Evolutionary conservation across 2,797 vertebrate genomes (phyloP).

Genomic region (Anabacerthia variegaticeps): DNA sequence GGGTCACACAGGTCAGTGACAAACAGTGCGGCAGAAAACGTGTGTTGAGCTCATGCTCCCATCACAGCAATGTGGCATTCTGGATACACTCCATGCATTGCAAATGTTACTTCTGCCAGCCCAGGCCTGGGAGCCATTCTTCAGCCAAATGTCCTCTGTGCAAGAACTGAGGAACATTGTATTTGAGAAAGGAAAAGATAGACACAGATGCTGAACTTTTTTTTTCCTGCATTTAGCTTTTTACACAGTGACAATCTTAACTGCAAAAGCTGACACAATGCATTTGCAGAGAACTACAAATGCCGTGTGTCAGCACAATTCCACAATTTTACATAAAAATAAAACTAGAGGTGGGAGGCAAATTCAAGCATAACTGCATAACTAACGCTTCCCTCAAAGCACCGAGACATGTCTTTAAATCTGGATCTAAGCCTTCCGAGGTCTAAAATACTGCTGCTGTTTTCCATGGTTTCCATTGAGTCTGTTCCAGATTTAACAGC

Average conservation of each 20-base stretch:
- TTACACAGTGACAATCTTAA: background rate
- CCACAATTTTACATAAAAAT: background rate
- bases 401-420: background rate
- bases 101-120: background rate
- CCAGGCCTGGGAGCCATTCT: background rate
- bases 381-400: background rate
- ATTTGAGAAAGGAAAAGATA: background rate
- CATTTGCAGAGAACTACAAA: background rate
- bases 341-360: background rate
- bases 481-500: background rate
- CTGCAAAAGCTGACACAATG: background rate
- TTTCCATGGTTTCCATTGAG: background rate
- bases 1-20: background rate
- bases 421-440: background rate
- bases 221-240: background rate
- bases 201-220: background rate
- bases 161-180: accelerated
- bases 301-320: background rate
- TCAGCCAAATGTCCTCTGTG: background rate
- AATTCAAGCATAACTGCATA: background rate
- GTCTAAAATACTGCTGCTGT: background rate
- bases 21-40: background rate
- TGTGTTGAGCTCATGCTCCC: background rate
- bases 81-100: background rate
- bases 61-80: accelerated